A percentile compares a stretch with the other conserved stretches of the same genome.
These are phyloP conservation scores for Hyles vespertilio DNA, from an alignment of 1,140 invertebrate genomes.

Conservation along the genomic window DNA sequence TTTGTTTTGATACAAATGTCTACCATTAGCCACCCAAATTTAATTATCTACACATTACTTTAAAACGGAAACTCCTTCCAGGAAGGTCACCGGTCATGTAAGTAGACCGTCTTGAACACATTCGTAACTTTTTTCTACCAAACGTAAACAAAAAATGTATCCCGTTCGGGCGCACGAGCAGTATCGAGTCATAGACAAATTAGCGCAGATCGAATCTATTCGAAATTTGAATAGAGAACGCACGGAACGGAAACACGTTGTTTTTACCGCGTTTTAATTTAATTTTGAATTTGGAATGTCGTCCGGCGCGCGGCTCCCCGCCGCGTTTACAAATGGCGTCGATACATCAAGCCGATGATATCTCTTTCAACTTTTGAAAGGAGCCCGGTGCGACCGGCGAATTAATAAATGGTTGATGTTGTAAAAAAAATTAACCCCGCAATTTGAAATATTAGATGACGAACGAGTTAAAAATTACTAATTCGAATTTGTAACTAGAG, in stretches of 20 bases:
- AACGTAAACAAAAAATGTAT: not conserved
- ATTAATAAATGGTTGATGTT: slow-evolving; percentile 57
- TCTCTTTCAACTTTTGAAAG: slow-evolving; percentile 72
- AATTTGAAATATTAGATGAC: slow-evolving; percentile 38
- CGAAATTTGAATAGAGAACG: slow-evolving; percentile 58
- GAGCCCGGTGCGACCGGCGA: slow-evolving; percentile 48
- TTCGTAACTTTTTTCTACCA: slow-evolving; percentile 5
- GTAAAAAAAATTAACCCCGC: slow-evolving; percentile 40
- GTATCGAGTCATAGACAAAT: slow-evolving; percentile 66
- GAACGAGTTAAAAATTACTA: slow-evolving; percentile 21
- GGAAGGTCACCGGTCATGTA: slow-evolving; percentile 13
- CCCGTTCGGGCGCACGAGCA: not conserved
- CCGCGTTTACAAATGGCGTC: slow-evolving; percentile 68
- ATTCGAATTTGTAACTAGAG: slow-evolving; percentile 10
- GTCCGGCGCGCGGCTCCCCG: slow-evolving; percentile 55
- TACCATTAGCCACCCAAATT: slow-evolving; percentile 40
- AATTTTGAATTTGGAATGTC: slow-evolving; percentile 68
- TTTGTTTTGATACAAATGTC: slow-evolving; percentile 45
- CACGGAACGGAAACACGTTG: slow-evolving; percentile 58
- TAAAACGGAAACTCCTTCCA: slow-evolving; percentile 16
- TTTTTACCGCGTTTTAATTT: slow-evolving; percentile 72
- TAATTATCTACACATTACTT: slow-evolving; percentile 51
- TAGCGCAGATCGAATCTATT: slow-evolving; percentile 67
- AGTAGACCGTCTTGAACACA: not conserved
- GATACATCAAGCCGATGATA: slow-evolving; percentile 73